A percentile compares a stretch with the other conserved stretches of the same genome.
Conservation (phyloP, 2,888 invertebrate genomes). For the Pristionchus arcanus region DNA sequence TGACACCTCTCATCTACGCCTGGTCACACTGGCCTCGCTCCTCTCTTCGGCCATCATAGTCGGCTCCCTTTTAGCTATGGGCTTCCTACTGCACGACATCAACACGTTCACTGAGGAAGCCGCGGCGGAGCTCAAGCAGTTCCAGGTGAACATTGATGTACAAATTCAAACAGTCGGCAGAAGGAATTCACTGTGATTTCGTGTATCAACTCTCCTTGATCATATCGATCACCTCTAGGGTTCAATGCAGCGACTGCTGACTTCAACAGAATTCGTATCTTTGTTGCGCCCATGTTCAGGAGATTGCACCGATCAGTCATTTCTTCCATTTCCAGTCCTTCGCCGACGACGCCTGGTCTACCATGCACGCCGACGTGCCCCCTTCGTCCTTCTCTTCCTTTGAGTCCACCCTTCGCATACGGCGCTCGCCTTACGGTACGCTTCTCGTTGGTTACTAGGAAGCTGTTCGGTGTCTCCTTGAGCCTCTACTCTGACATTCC, state of each 20-base stretch:
- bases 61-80: constrained; percentile 31
- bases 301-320: too few relatives aligned
- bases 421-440: not conserved
- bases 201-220: not conserved
- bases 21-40: not conserved
- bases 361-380: constrained; percentile 35
- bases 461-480: not conserved
- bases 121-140: constrained; percentile 62
- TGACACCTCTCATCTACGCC: not conserved
- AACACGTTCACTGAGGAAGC: constrained; percentile 62
- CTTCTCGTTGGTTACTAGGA: not conserved
- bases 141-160: constrained; percentile 56
- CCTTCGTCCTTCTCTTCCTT: not conserved
- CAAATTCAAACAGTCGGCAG: not conserved
- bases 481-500: not conserved
- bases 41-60: constrained; percentile 9
- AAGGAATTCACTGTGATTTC: not conserved
- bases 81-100: constrained; percentile 63
- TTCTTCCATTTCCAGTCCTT: not conserved
- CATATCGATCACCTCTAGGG: too few relatives aligned
- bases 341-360: constrained; percentile 56
- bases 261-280: too few relatives aligned
- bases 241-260: too few relatives aligned
- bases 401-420: not conserved
- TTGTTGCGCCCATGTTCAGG: too few relatives aligned